phyloP scores from a whole-genome alignment of 2,797 vertebrate genomes.

The Chelidonichthys spinosus region DNA sequence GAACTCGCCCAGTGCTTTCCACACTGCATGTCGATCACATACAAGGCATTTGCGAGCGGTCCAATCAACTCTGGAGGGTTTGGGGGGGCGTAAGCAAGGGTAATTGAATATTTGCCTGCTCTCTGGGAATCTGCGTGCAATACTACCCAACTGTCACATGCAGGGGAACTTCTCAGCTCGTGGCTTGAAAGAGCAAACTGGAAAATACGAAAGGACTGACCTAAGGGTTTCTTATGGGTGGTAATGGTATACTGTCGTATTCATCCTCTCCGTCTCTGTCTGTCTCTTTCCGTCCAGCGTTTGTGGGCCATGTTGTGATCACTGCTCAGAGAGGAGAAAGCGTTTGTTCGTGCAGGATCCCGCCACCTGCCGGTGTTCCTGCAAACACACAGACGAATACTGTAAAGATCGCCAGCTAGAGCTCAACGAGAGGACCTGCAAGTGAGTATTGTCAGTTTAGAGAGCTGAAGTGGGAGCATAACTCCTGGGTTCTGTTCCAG shows the following conservation, averaged over 20 bases:
- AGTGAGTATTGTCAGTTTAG: conserved; percentile 76
- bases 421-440: conserved; percentile 99
- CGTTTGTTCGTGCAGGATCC: conserved; percentile 97
- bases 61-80: conserved; percentile 46
- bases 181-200: conserved; percentile 48
- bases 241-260: conserved; percentile 63
- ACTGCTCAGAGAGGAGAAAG: conserved; percentile 95
- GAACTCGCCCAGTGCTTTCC: conserved; percentile 53
- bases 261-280: conserved; percentile 76
- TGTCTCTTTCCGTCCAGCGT: conserved; percentile 89
- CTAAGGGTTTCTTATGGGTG: conserved; percentile 38
- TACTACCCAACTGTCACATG: conserved; percentile 58
- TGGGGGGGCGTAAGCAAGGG: conserved; percentile 27
- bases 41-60: conserved; percentile 34
- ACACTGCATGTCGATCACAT: conserved; percentile 72
- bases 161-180: conserved; percentile 39
- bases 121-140: conserved; percentile 60
- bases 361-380: conserved; percentile 97
- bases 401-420: conserved; percentile 98
- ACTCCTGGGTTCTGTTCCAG: neutral
- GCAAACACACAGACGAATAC: conserved; percentile 96
- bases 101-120: conserved; percentile 59
- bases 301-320: conserved; percentile 90
- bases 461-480: conserved; percentile 1
- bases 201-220: conserved; percentile 47